These are phyloP conservation scores for Eidolon helvum DNA, from an alignment of 2,113 vertebrate genomes.

Conservation along the genomic window DNA sequence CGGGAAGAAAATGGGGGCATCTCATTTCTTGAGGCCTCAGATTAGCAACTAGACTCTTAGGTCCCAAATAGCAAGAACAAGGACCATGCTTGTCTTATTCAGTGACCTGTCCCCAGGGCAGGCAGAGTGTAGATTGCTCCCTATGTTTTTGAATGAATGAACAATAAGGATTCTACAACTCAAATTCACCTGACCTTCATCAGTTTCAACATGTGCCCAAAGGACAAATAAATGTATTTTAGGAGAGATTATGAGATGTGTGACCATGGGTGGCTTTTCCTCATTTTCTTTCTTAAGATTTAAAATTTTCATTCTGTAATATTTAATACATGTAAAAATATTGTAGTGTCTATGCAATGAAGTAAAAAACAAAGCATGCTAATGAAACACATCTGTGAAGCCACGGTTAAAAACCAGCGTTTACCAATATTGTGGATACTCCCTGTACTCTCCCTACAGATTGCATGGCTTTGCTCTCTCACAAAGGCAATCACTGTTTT, in stretches of 20 bases:
- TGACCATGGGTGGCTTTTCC: neutral
- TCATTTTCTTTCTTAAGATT: neutral
- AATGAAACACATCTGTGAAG: neutral
- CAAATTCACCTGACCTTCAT: neutral
- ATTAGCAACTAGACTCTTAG: neutral
- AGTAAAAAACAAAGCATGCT: neutral
- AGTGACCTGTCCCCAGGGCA: neutral
- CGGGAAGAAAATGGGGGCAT: neutral
- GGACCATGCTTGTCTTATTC: neutral
- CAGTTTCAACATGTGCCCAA: neutral
- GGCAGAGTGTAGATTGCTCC: neutral
- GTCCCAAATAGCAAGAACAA: neutral
- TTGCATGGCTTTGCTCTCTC: neutral
- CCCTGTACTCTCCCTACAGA: accelerated
- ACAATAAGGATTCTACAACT: neutral
- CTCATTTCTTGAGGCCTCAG: neutral
- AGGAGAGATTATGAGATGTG: neutral
- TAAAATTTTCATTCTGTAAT: neutral
- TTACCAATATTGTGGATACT: neutral
- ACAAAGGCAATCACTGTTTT: neutral
- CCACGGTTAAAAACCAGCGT: neutral
- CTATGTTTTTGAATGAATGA: neutral
- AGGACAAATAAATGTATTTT: neutral
- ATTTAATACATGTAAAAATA: neutral
- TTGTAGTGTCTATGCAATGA: neutral